phyloP scores from a whole-genome alignment of 2,888 invertebrate genomes.

The Plagiodera versicolora region DNA sequence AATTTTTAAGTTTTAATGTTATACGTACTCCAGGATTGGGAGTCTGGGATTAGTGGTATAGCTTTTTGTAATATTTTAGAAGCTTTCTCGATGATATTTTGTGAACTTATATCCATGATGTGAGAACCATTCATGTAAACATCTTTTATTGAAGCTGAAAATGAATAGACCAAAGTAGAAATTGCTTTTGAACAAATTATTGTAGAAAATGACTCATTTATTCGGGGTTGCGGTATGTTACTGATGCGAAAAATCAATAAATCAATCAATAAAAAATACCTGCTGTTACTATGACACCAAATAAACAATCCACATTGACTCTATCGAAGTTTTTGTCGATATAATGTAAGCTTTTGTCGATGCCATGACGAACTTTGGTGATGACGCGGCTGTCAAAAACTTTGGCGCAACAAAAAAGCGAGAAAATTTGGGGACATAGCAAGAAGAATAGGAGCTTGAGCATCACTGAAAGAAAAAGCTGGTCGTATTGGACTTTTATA shows the following conservation, averaged over 20 bases:
- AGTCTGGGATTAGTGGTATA: slow-evolving; percentile 15
- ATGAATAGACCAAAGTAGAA: not conserved
- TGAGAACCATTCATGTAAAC: slow-evolving; percentile 35
- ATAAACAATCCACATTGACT: slow-evolving; percentile 40
- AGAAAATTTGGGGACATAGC: slow-evolving; percentile 13
- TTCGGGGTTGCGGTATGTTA: too few relatives aligned
- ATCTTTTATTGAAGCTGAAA: slow-evolving; percentile 35
- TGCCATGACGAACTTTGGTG: slow-evolving; percentile 32
- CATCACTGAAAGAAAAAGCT: slow-evolving; percentile 15
- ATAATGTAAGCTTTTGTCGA: slow-evolving; percentile 37
- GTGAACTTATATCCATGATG: slow-evolving; percentile 32
- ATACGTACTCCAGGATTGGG: slow-evolving; percentile 32
- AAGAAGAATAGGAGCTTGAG: slow-evolving; percentile 10
- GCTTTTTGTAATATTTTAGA: slow-evolving; percentile 29
- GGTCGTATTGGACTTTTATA: not conserved
- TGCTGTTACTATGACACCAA: slow-evolving; percentile 39
- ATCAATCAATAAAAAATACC: too few relatives aligned
- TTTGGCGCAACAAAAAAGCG: not conserved
- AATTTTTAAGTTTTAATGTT: too few relatives aligned
- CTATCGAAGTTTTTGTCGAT: slow-evolving; percentile 34
- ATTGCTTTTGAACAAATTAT: too few relatives aligned
- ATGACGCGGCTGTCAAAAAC: slow-evolving; percentile 31
- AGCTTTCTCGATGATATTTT: slow-evolving; percentile 25
- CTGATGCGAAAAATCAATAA: too few relatives aligned
- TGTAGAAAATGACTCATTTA: too few relatives aligned